These are phyloP conservation scores for Ferdinandea cuprea DNA, from an alignment of 2,888 invertebrate genomes.

Conservation along the genomic window DNA sequence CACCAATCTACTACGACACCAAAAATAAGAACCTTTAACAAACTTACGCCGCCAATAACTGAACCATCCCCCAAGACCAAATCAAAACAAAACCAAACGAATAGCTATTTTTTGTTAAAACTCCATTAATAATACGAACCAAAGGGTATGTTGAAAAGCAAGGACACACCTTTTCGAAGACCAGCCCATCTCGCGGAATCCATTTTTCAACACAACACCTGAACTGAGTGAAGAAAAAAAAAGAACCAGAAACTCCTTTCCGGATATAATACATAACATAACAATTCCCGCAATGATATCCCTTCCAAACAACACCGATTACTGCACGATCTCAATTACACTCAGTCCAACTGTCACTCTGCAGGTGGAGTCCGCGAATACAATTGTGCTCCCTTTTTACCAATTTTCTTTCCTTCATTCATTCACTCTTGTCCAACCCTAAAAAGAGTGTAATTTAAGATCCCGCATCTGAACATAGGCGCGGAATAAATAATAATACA, in stretches of 20 bases:
- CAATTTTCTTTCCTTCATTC: conserved; percentile 61
- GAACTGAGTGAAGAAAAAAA: conserved; percentile 13
- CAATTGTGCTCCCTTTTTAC: conserved; percentile 51
- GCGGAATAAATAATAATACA: neutral
- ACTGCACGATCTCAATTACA: conserved; percentile 65
- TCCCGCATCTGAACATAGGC: conserved; percentile 15
- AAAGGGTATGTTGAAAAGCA: conserved; percentile 2
- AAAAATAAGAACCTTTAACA: too few species aligned
- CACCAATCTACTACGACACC: too few species aligned
- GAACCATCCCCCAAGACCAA: too few species aligned
- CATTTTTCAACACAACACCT: conserved; percentile 50
- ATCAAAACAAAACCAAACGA: too few species aligned
- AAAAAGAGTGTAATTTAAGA: conserved; percentile 60
- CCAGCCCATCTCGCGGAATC: conserved; percentile 59
- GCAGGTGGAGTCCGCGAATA: conserved; percentile 71
- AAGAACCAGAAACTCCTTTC: conserved; percentile 43
- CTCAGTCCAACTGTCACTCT: conserved; percentile 69
- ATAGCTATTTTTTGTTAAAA: neutral
- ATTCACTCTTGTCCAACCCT: conserved; percentile 52
- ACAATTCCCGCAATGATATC: conserved; percentile 31
- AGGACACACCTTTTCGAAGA: conserved; percentile 51
- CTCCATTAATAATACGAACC: neutral
- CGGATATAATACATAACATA: conserved; percentile 55
- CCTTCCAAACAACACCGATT: conserved; percentile 37
- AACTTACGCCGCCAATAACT: too few species aligned